Evolutionary conservation across 1,140 invertebrate genomes (phyloP).

Genomic region (Rhynchophorus ferrugineus): DNA sequence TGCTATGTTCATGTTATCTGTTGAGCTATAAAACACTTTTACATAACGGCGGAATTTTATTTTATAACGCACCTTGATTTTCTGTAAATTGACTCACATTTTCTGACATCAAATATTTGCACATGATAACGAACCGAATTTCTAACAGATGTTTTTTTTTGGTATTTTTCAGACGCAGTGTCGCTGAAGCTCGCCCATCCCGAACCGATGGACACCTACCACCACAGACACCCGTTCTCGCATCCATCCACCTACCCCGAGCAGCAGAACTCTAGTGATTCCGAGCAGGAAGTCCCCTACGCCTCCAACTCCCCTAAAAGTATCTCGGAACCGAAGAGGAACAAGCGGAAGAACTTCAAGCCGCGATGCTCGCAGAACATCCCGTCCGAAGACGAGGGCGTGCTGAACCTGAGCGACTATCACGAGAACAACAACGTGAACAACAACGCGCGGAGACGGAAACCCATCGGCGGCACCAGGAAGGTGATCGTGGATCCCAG

Average conservation of each 20-base stretch:
- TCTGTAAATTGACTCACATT: no score
- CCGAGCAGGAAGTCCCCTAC: slow-evolving; percentile 36
- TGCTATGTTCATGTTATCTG: no score
- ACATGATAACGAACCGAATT: no score
- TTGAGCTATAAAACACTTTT: no score
- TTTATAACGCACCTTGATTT: no score
- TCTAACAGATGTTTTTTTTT: no score
- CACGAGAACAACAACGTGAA: slow-evolving; percentile 44
- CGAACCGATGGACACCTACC: slow-evolving; percentile 24
- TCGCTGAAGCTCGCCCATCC: slow-evolving; percentile 18
- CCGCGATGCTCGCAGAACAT: slow-evolving; percentile 54
- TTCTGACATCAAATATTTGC: no score
- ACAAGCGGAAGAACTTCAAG: slow-evolving; percentile 62
- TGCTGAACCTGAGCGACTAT: slow-evolving; percentile 39
- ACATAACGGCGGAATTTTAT: no score
- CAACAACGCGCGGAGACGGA: slow-evolving; percentile 32
- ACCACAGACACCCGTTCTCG: slow-evolving; percentile 23
- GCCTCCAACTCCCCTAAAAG: slow-evolving; percentile 42
- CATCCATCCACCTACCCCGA: slow-evolving; percentile 15
- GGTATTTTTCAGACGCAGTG: slow-evolving; percentile 37
- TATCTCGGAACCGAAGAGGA: slow-evolving; percentile 47
- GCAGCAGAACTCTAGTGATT: slow-evolving; percentile 33
- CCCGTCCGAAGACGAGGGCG: slow-evolving; percentile 41
- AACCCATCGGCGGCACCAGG: slow-evolving; percentile 32
- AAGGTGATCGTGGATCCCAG: slow-evolving; percentile 26